Evolutionary conservation across 2,888 invertebrate genomes (phyloP), one percentile per base, ranked within the genome.

Genomic region (Spilarctia lutea): DNA sequence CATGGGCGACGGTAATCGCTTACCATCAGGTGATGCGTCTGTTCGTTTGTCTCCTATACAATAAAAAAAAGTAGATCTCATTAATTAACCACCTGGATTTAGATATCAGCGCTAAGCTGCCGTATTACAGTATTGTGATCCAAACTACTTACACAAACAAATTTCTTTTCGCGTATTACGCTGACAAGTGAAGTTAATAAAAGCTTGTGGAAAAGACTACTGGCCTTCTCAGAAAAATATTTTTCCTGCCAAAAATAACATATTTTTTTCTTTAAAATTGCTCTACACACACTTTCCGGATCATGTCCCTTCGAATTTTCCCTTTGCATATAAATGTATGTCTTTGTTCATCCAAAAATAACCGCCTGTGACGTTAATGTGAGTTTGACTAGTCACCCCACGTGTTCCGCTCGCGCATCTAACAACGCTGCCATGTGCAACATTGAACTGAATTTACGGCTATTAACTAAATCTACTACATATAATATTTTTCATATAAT

Each of bases 351-450:
- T 68, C 72, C 72, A 69, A 27, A 75, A 75, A 75, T 75, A 75
- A 6, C 39, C 63, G 68, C 74, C 18, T 39, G 72, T 72, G 72
- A 75, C 72, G 72, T 65, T 16, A 4, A 11, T 27, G 11, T 33
- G 33, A 30, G 67, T 69, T 72, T 69, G 33, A 69, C 78, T 81
- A 73, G 77, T 83, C 85, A 81, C 76, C n/a, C 65, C 85, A 83
- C 77, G 81, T 79, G 85, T 52, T 80, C 75, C 27, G 73, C 72
- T 75, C 71, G 72, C 75, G 81, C 72, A 73, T 65, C 39, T 71
- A 42, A 27, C 71, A 71, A 42, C 60, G 27, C 8, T 18, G 24
- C 48, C 18, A 42, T 10, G 30, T 72, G 56, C 67, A 65, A 73
- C 71, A 56, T n/a, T 35, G 18, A 27, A 70, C 18, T n/a, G 10